Evolutionary conservation across 2,888 invertebrate genomes (phyloP).

Genomic region (Auanema sp.): DNA sequence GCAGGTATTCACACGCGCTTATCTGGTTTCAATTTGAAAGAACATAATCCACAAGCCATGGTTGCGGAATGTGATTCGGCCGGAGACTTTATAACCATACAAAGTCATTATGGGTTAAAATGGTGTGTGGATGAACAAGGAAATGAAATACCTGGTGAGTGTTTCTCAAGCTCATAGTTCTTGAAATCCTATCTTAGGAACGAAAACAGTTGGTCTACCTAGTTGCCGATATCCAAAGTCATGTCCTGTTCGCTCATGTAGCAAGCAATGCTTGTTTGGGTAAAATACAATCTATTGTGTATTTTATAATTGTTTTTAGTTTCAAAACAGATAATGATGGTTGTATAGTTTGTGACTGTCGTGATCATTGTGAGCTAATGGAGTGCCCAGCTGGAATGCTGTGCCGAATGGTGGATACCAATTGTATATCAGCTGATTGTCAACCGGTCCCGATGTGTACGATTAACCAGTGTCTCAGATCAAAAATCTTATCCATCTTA

Average conservation of each 20-base stretch:
- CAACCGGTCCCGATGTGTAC: conserved; percentile 47
- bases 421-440: conserved; percentile 39
- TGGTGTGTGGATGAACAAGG: conserved; percentile 59
- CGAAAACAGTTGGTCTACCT: conserved; percentile 36
- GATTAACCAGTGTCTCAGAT: not conserved
- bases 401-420: conserved; percentile 42
- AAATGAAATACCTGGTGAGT: conserved; percentile 44
- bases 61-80: conserved; percentile 43
- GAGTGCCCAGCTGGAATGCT: conserved; percentile 51
- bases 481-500: conserved; percentile 16
- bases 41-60: conserved; percentile 19
- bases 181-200: conserved; percentile 18
- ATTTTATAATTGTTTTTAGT: conserved; percentile 6
- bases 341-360: conserved; percentile 56
- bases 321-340: conserved; percentile 49
- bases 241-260: conserved; percentile 44
- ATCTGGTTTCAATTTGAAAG: conserved; percentile 9
- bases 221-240: conserved; percentile 41
- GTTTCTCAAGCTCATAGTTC: not conserved
- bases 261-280: conserved; percentile 45
- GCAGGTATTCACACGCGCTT: conserved; percentile 14
- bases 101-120: conserved; percentile 43
- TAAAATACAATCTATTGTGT: conserved; percentile 1
- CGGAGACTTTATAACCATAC: conserved; percentile 49
- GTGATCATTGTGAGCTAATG: conserved; percentile 47